These are phyloP conservation scores for Stictocephala bisonia DNA, from an alignment of 2,888 invertebrate species.

Conservation along the genomic window DNA sequence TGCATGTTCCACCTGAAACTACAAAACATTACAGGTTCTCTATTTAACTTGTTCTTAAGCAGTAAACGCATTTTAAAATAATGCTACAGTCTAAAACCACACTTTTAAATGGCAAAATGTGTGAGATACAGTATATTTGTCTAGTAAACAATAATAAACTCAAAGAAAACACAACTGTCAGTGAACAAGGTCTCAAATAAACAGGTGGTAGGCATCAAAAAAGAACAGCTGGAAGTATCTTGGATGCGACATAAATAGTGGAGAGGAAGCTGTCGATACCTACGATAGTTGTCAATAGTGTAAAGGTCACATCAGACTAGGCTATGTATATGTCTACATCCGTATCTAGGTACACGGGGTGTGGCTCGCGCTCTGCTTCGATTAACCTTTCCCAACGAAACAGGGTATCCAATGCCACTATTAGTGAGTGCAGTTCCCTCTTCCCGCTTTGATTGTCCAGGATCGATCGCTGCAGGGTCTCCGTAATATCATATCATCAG, in stretches of 20 bases:
- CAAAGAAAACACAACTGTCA: slow-evolving; percentile 25
- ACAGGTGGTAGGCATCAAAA: slow-evolving; percentile 32
- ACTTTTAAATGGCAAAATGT: too few species aligned
- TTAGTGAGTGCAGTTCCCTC: slow-evolving; percentile 18
- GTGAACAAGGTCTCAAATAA: slow-evolving; percentile 22
- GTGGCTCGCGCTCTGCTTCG: slow-evolving; percentile 35
- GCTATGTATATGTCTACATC: slow-evolving; percentile 41
- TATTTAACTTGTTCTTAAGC: too few species aligned
- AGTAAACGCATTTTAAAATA: too few species aligned
- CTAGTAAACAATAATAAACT: too few species aligned
- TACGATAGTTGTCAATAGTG: slow-evolving; percentile 35
- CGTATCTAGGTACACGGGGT: slow-evolving; percentile 39
- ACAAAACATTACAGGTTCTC: too few species aligned
- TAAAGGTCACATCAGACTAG: slow-evolving; percentile 36
- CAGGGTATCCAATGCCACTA: slow-evolving; percentile 42
- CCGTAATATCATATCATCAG: too few species aligned
- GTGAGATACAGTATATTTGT: too few species aligned
- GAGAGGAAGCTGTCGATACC: slow-evolving; percentile 36
- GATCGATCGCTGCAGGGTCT: too few species aligned
- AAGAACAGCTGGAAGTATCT: background rate
- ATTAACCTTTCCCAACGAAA: slow-evolving; percentile 42
- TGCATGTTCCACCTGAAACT: too few species aligned
- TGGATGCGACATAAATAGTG: slow-evolving; percentile 37
- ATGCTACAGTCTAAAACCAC: too few species aligned
- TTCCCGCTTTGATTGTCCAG: too few species aligned